A percentile compares a stretch with the other conserved stretches of the same genome.
Conservation (phyloP, 2,888 invertebrate genomes). For the Cataglyphis cursor region DNA sequence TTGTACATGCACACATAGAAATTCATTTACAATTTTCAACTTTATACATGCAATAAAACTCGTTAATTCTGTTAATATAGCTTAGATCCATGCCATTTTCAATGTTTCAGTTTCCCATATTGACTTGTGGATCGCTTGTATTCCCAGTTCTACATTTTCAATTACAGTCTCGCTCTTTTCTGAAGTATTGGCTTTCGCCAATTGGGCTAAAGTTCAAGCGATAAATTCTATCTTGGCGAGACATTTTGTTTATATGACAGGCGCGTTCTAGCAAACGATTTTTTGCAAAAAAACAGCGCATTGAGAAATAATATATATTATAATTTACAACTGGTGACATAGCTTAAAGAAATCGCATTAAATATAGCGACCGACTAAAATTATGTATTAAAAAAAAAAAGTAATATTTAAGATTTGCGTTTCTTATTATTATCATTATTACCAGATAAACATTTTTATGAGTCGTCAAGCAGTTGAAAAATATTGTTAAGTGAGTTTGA, state of each 20-base stretch:
- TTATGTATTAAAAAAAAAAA: not conserved
- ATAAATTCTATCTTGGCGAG: constrained; percentile 16
- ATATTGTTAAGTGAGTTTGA: not conserved
- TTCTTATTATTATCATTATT: not conserved
- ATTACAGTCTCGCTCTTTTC: not conserved
- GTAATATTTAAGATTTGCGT: not conserved
- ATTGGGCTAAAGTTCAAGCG: constrained; percentile 35
- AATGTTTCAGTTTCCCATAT: not conserved
- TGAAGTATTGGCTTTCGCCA: constrained; percentile 5
- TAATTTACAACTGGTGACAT: not conserved
- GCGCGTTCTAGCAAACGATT: not conserved
- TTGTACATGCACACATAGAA: not conserved
- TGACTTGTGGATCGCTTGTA: not conserved
- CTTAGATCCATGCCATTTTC: not conserved
- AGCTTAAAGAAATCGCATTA: not conserved
- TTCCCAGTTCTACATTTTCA: not conserved
- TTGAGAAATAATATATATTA: not conserved
- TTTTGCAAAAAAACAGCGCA: not conserved
- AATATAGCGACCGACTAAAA: not conserved
- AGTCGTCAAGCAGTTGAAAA: not conserved
- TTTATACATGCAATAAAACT: not conserved
- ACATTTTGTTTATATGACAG: not conserved
- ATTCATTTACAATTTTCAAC: not conserved
- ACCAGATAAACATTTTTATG: not conserved
- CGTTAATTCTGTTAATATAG: not conserved